Base-by-base conservation (phyloP, 1,140 invertebrate genomes). In the Drosophila paulistorum region DNA sequence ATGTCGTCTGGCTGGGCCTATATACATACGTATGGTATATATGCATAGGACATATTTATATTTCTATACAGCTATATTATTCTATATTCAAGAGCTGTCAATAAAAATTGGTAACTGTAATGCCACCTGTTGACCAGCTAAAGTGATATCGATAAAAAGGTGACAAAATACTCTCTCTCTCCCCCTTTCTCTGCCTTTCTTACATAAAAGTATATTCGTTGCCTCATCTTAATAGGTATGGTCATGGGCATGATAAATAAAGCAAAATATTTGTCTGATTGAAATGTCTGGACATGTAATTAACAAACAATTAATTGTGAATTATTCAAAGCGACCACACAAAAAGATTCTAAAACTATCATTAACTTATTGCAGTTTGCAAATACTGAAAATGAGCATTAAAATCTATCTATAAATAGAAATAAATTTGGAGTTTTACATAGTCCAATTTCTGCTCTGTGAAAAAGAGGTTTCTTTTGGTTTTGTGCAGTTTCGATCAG, bases 31-130 rank as follows among this genome's bases (percentile, higher is more conserved):
- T 23, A 17, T 17, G 17, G 17, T 17, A 17, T 17, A 23, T 1
- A 48, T 51, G 2, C 7, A 4, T 51, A 4, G 23, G 23, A 20
- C 10, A 20, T 11, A 11, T 23, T 10, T 23, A 51, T 51, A 51
- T 10, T 23, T 17, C 17, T 9, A 48, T 48, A 9, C 9, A 51
- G 20, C 2, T 11, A 48, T 10, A 48, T 17, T 11, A 23, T 23
- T 51, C 45, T 51, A 51, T 51, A 51, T 51, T 51, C 45, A 23
- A 51, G 17, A 23, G 17, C 45, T 51, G 45, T 51, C 45, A 51
- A 51, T 51, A 51, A 51, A 51, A 51, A 51, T 51, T 51, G 45
- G 17, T 10, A 23, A 51, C 45, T 51, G 45, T 51, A 51, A 51
- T 51, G 45, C 45, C 45, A 51, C 45, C 45, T 51, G 45, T 51